Evolutionary conservation across 2,888 invertebrate species (phyloP), one percentile per base, ranked within the genome.

Genomic region (Cryptops parisi): DNA sequence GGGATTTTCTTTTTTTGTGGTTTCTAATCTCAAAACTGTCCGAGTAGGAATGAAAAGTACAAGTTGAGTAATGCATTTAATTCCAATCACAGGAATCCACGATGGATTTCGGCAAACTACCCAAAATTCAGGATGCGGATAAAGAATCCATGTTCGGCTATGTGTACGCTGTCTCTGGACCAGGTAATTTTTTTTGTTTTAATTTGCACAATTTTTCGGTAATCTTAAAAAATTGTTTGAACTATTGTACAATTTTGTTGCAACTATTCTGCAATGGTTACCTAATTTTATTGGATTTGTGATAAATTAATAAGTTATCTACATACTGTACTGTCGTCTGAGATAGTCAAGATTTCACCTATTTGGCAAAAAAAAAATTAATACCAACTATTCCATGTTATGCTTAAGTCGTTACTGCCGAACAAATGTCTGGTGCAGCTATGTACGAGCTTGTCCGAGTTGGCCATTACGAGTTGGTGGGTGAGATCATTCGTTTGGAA

Each of bases 391-490:
- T n/a, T n/a, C n/a, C n/a, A n/a, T n/a, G n/a, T 65, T 45, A n/a
- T n/a, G n/a, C n/a, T n/a, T n/a, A 65, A 96, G 98, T 99, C 72
- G 98, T 99, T 48, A 97, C 94, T 57, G 98, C 98, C 60, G 93
- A 98, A 72, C 85, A 86, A 70, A 99, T 99, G 98, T 82, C 94
- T 56, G 98, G 98, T 58, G 88, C 97, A 25, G 97, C 97, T 78
- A 98, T 98, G 96, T 98, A 97, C 82, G 98, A 98, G 75, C 72
- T 99, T 76, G 98, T 99, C 59, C 82, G 98, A 63, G 98, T 99
- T 41, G 98, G 98, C 1, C 96, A 99, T 74, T 80, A 82, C 63
- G 96, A 98, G 72, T 76, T 99, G 65, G 98, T 99, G 17, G 98
- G 98, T 60, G 98, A 99, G 77, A 99, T 99, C 73, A 99, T 99